Evolutionary conservation across 1,140 invertebrate species (phyloP).

Genomic region (Chelonus insularis): DNA sequence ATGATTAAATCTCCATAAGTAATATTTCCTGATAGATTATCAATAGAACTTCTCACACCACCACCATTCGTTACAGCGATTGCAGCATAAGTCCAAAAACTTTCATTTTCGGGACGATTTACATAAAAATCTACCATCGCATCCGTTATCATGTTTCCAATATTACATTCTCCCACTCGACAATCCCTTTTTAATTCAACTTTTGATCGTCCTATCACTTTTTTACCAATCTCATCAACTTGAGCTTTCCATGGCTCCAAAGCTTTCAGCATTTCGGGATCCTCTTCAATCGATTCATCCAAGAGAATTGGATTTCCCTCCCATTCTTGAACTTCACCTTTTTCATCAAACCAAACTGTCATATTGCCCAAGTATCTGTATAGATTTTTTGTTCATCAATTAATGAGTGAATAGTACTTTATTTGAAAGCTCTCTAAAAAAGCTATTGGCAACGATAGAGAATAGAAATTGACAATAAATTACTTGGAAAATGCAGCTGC

Average conservation of each 20-base stretch:
- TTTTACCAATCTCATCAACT: constrained; percentile 64
- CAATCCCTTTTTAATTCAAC: constrained; percentile 65
- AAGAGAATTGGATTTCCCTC: constrained; percentile 77
- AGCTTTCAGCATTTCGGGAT: constrained; percentile 58
- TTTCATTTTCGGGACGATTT: constrained; percentile 41
- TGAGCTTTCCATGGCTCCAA: constrained; percentile 65
- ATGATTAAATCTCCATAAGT: constrained; percentile 69
- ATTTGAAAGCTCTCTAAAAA: too few relatives aligned
- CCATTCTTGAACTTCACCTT: constrained; percentile 70
- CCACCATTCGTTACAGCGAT: constrained; percentile 73
- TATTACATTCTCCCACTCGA: constrained; percentile 68
- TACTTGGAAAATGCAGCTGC: constrained; percentile 69
- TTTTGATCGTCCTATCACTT: constrained; percentile 62
- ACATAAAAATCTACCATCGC: constrained; percentile 66
- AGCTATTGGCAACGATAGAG: too few relatives aligned
- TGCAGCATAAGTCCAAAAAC: constrained; percentile 69
- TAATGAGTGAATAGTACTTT: too few relatives aligned
- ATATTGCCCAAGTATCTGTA: constrained; percentile 46
- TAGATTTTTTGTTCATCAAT: too few relatives aligned
- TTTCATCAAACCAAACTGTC: constrained; percentile 72
- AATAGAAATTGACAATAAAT: too few relatives aligned
- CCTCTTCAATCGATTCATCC: constrained; percentile 65
- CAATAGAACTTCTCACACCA: constrained; percentile 67
- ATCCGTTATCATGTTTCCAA: constrained; percentile 76
- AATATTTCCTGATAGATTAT: constrained; percentile 61